Percentiles rank a stretch among this genome's conserved stretches.
Conservation (phyloP, 2,888 invertebrate genomes). For the Creontiades dilutus region DNA sequence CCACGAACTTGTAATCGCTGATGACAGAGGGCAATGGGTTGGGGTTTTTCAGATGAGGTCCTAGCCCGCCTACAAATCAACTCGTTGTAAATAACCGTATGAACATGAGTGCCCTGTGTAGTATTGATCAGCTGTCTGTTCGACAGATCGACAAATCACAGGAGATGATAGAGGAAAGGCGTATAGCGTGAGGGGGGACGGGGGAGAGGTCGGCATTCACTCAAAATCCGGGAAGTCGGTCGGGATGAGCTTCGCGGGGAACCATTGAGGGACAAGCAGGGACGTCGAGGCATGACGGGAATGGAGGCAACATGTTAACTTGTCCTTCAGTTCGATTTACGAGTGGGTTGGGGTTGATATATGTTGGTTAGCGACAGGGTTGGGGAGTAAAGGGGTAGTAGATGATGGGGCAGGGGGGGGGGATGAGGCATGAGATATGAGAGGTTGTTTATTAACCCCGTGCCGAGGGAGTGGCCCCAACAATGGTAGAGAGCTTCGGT, state of each 20-base stretch:
- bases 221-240: slow-evolving; percentile 16
- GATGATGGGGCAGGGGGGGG: background rate
- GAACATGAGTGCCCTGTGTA: slow-evolving; percentile 10
- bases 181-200: background rate
- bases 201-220: background rate
- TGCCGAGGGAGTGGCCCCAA: background rate
- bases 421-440: slow-evolving; percentile 62
- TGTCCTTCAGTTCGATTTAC: slow-evolving; percentile 67
- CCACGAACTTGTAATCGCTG: too few species aligned
- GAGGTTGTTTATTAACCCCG: slow-evolving; percentile 58
- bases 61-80: background rate
- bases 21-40: too few species aligned
- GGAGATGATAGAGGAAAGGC: background rate
- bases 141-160: slow-evolving; percentile 23
- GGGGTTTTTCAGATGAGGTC: background rate
- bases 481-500: slow-evolving; percentile 43
- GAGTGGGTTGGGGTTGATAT: slow-evolving; percentile 53
- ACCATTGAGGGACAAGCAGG: slow-evolving; percentile 32
- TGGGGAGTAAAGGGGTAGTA: background rate
- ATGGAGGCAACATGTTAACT: slow-evolving; percentile 62
- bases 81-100: background rate
- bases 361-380: slow-evolving; percentile 4
- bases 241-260: slow-evolving; percentile 23
- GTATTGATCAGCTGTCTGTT: slow-evolving; percentile 10
- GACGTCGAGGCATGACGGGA: background rate